These are phyloP conservation scores for Strigops habroptila DNA, from an alignment of 2,113 vertebrate genomes.

Conservation along the genomic window DNA sequence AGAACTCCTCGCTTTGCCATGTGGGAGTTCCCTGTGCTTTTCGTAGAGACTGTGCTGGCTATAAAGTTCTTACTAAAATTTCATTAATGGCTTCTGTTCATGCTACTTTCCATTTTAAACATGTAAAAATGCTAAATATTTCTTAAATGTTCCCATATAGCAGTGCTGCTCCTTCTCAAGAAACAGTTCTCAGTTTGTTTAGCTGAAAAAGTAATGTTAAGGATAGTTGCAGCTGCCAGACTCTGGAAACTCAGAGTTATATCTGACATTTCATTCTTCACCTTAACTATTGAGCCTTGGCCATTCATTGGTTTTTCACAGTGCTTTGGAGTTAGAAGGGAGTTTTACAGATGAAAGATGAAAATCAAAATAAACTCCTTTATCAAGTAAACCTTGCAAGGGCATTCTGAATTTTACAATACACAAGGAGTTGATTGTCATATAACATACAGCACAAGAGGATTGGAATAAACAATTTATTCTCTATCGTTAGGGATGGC, in stretches of 20 bases:
- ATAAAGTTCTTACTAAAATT: not conserved
- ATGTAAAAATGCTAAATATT: not conserved
- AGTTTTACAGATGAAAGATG: conserved; percentile 63
- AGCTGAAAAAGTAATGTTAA: conserved; percentile 38
- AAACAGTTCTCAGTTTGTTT: not conserved
- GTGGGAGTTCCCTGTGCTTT: not conserved
- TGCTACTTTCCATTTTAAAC: not conserved
- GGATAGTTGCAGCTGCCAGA: conserved; percentile 37
- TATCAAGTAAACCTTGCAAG: conserved; percentile 56
- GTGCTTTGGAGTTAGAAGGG: conserved; percentile 55
- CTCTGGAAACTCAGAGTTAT: conserved; percentile 39
- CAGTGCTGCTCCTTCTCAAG: not conserved
- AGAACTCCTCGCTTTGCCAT: not conserved
- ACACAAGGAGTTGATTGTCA: conserved; percentile 40
- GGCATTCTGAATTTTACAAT: conserved; percentile 45
- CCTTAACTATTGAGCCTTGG: conserved; percentile 58
- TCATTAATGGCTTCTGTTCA: not conserved
- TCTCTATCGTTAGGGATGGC: conserved; percentile 40
- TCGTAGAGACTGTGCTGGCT: not conserved
- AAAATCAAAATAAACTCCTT: conserved; percentile 65
- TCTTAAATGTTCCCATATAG: not conserved
- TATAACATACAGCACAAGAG: conserved; percentile 40
- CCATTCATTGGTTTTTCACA: conserved; percentile 58
- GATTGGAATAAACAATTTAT: conserved; percentile 56
- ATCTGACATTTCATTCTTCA: conserved; percentile 54